Conservation (phyloP, 2,797 vertebrate genomes). For the Choloepus didactylus region DNA sequence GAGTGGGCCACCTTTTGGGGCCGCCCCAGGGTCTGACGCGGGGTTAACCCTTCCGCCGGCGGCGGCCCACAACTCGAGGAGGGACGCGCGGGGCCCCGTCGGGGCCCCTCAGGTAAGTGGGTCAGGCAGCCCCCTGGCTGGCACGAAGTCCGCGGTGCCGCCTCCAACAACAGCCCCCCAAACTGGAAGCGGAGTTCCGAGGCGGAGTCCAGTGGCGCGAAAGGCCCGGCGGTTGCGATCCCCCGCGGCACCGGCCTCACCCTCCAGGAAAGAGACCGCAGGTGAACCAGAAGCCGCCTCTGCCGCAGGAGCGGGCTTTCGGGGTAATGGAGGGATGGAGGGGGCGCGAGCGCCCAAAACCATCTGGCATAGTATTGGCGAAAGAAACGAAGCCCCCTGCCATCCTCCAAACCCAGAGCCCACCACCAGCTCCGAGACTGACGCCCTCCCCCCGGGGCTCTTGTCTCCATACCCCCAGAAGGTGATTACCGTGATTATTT, state of each 20-base stretch:
- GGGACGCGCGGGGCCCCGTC: slow-evolving; percentile 64
- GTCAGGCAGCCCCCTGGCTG: slow-evolving; percentile 78
- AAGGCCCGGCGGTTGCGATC: neutral
- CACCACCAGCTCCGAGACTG: slow-evolving; percentile 66
- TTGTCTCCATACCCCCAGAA: slow-evolving; percentile 62
- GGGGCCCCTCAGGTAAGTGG: slow-evolving; percentile 82
- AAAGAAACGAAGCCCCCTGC: slow-evolving; percentile 1
- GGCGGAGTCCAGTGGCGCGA: slow-evolving; percentile 9
- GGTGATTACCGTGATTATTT: slow-evolving; percentile 74
- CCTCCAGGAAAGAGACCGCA: slow-evolving; percentile 60
- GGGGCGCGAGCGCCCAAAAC: neutral
- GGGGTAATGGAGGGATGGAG: neutral
- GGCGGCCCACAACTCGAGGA: slow-evolving; percentile 42
- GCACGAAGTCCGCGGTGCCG: slow-evolving; percentile 27
- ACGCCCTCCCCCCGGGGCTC: slow-evolving; percentile 71
- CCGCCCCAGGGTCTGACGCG: slow-evolving; percentile 62
- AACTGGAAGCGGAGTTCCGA: slow-evolving; percentile 14
- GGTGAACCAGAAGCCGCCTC: slow-evolving; percentile 69
- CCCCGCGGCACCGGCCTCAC: neutral
- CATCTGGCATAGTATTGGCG: neutral
- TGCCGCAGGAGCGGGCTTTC: slow-evolving; percentile 70
- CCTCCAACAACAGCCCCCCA: slow-evolving; percentile 24
- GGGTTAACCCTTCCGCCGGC: slow-evolving; percentile 81
- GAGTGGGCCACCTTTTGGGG: slow-evolving; percentile 60
- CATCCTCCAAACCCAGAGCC: slow-evolving; percentile 39